Conservation (phyloP, 2,888 invertebrate genomes). For the Myopa tessellatipennis region DNA sequence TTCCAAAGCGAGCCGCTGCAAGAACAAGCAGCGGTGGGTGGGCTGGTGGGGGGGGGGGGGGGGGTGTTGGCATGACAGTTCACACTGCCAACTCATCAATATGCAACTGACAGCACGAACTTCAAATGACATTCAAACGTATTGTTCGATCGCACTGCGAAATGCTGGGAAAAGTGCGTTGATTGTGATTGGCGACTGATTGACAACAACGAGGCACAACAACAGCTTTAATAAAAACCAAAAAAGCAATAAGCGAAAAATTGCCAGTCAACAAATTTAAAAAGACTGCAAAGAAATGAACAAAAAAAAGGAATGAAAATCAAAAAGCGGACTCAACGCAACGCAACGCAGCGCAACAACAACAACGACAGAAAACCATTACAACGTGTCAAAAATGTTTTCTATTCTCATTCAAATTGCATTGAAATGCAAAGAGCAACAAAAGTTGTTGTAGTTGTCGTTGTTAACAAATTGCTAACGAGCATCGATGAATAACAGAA, state of each 20-base stretch:
- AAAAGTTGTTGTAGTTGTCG: constrained; percentile 1
- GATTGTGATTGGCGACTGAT: constrained; percentile 37
- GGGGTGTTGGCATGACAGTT: background rate
- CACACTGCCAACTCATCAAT: constrained; percentile 31
- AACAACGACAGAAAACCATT: background rate
- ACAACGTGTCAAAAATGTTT: constrained; percentile 31
- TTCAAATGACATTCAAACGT: constrained; percentile 37
- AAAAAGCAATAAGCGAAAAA: background rate
- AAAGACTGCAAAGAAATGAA: background rate
- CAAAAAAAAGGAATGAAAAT: background rate
- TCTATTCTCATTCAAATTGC: constrained; percentile 44
- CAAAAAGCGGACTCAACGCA: background rate
- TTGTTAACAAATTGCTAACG: constrained; percentile 25
- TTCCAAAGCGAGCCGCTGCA: background rate
- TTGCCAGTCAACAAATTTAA: background rate
- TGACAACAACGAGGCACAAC: constrained; percentile 11
- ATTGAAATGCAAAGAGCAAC: constrained; percentile 38
- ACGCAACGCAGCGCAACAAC: background rate
- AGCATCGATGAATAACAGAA: constrained; percentile 19
- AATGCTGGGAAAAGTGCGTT: constrained; percentile 37
- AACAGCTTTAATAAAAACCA: background rate
- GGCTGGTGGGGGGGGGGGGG: background rate
- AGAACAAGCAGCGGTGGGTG: background rate
- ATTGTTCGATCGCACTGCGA: constrained; percentile 20
- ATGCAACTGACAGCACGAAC: constrained; percentile 36